phyloP scores from a whole-genome alignment of 2,113 vertebrate genomes.

The Podilymbus podiceps region DNA sequence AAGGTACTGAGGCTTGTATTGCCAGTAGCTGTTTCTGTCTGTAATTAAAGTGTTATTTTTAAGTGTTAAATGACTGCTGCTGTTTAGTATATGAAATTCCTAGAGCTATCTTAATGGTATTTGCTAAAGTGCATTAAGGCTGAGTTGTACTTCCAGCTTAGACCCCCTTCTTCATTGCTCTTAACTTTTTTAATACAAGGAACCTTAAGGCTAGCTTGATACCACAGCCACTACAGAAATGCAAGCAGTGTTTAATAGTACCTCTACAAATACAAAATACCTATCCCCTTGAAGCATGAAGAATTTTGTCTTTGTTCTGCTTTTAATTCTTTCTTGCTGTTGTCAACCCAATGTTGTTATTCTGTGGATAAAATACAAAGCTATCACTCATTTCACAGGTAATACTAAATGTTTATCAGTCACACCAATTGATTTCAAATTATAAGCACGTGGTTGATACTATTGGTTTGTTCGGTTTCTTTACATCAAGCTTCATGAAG shows the following conservation, averaged over 20 bases:
- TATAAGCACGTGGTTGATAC: background rate
- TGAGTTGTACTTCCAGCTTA: background rate
- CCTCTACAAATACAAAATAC: background rate
- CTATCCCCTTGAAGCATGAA: background rate
- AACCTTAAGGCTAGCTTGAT: background rate
- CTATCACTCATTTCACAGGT: background rate
- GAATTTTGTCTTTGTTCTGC: background rate
- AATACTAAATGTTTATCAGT: background rate
- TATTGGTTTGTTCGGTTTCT: background rate
- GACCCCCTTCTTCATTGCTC: background rate
- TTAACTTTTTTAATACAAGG: background rate
- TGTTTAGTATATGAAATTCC: background rate
- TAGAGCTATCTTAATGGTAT: background rate
- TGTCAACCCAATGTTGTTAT: background rate
- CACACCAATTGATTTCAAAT: background rate
- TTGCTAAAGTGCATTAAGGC: background rate
- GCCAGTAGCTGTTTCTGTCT: background rate
- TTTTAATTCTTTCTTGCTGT: background rate
- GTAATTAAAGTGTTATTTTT: background rate
- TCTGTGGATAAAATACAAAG: background rate
- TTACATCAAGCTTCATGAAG: background rate
- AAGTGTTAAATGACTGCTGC: background rate
- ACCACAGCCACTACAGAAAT: background rate
- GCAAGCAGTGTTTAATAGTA: background rate
- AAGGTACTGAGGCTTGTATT: background rate